Base-by-base conservation (phyloP, 2,888 invertebrate species). In the Minunthozetes semirufus region DNA sequence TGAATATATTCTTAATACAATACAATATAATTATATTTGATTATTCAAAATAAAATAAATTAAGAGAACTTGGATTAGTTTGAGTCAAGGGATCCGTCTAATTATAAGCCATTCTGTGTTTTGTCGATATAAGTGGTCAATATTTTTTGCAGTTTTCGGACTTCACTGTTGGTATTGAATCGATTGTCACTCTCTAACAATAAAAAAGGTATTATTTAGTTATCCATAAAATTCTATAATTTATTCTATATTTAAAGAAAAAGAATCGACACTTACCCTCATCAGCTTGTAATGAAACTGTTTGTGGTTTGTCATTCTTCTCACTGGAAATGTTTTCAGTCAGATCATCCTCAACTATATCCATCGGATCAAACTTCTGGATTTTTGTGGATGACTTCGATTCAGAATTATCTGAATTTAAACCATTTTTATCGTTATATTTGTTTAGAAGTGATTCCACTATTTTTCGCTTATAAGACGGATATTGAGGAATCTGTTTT, bases 391-490 rank as follows among this genome's bases (percentile, higher is more conserved):
- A 15, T 68, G 46, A 68, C 42, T 6, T 22, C 22, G 46, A 42
- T 4, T 22, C 15, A 19, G 48, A 70, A 46, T 46, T 27, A 48
- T 70, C 70, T 8, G 46, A 17, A 11, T 46, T 46, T 27, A 70
- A 19, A 17, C 17, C 11, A 13, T 46, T 70, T 22, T 42, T 70
- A 1, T 70, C 70, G 6, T 48, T 48, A 15, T 70, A 48, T 48
- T 70, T 48, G 15, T 48, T 6, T 19, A 70, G 70, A 25, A 48
- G 22, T 1, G 42, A 46, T 46, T 42, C 70, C 1, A 48, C 46
- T 19, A 70, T 8, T 70, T 70, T 70, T 11, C 42, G 70, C 48
- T 70, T 70, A 70, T 70, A 46, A 11, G 48, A 8, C 38, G n/a
- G 38, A 19, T 48, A 19, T 15, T 42, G 42, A 25, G 70, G 42